Evolutionary conservation across 2,797 vertebrate genomes (phyloP), one percentile per base, ranked within the genome.

Genomic region (Merluccius polli): DNA sequence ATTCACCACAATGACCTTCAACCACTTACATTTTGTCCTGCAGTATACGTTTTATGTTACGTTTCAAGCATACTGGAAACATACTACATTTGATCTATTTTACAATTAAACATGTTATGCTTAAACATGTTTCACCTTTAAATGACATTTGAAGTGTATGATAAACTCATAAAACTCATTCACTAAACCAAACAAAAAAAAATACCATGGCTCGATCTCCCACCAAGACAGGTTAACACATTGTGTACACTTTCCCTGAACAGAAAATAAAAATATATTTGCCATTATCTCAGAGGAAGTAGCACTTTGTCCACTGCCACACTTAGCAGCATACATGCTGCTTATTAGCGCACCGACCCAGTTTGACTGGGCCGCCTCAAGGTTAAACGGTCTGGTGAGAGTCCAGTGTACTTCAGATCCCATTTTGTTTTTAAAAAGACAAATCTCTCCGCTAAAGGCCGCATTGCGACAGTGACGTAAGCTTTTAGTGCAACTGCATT

Each of bases 241-340:
- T 65, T 65, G n/a, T 65, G 59, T 65, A 27, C 59, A 65, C 59
- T 65, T 65, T 65, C 59, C 59, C 59, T 65, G 59, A 65, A 65
- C 59, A 65, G n/a, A 65, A 24, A 65, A 65, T 24, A 27, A 65
- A 65, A 65, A 65, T 11, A 65, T 8, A 65, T 27, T 13, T 27
- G 59, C 59, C 59, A 65, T 27, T 8, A 65, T 27, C 59, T 65
- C 59, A 65, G 59, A 65, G 59, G 59, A 65, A 27, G 24, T 27
- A 13, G n/a, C 59, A 65, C n/a, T 65, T 27, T 11, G 59, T 27
- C 59, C n/a, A 13, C 59, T 4, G 59, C 21, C 52, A 24, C 52
- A 8, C 21, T n/a, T n/a, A 24, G 52, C 52, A 59, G 21, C 24
- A 8, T 5, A 65, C 59, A 1, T 3, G 59, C n/a, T 27, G 59